Conservation (phyloP, 2,113 vertebrate species). For the Elanoides forficatus region DNA sequence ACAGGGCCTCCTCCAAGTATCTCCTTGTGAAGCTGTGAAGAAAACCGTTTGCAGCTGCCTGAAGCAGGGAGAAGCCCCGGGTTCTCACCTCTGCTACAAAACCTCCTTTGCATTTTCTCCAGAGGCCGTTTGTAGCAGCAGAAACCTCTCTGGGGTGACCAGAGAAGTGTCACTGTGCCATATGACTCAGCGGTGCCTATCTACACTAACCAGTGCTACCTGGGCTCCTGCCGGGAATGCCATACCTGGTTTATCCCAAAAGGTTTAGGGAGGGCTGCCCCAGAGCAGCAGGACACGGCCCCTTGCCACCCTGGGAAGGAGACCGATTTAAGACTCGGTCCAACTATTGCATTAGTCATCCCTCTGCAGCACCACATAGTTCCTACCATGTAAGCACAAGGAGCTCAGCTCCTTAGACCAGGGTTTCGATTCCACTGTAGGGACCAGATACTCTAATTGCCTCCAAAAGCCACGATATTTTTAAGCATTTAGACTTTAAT, state of each 20-base stretch:
- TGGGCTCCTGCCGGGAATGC: neutral
- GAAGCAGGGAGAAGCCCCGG: neutral
- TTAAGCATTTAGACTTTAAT: neutral
- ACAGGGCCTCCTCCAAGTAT: neutral
- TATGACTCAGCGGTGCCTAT: neutral
- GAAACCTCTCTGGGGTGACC: neutral
- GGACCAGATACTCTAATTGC: neutral
- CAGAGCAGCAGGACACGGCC: neutral
- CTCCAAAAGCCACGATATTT: neutral
- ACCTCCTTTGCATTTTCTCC: neutral
- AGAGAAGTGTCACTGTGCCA: neutral
- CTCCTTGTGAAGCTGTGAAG: neutral
- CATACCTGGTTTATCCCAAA: neutral
- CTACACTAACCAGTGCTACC: neutral
- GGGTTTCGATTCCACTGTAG: neutral
- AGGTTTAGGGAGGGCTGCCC: neutral
- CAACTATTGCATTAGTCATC: neutral
- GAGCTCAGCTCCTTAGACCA: neutral
- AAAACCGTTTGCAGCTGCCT: neutral
- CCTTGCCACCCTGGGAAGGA: neutral
- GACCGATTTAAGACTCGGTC: neutral
- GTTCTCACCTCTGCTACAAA: neutral
- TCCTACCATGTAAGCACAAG: neutral
- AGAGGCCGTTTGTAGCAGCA: neutral
- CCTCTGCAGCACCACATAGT: rapidly evolving